phyloP scores from a whole-genome alignment of 2,888 invertebrate genomes.

The Drosophila aldrichi region DNA sequence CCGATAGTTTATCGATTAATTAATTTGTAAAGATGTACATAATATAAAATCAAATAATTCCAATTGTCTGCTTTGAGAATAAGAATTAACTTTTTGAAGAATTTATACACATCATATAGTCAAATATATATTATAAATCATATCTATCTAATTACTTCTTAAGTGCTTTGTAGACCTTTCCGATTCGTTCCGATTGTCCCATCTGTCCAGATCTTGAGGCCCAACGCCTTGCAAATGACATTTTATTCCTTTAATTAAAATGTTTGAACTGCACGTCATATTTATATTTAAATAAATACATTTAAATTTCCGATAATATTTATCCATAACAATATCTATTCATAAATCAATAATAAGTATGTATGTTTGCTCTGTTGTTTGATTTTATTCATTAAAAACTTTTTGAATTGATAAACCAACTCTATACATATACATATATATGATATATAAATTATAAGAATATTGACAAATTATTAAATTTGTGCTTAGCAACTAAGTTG shows the following conservation, averaged over 20 bases:
- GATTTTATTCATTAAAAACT: constrained; percentile 55
- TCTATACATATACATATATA: constrained; percentile 30
- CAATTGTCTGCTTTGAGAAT: constrained; percentile 18
- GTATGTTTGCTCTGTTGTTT: constrained; percentile 36
- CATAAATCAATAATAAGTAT: constrained; percentile 22
- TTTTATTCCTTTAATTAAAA: constrained; percentile 40
- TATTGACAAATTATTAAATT: constrained; percentile 18
- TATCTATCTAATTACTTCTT: not conserved
- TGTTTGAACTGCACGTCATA: constrained; percentile 37
- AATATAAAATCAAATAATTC: not conserved
- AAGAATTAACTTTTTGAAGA: not conserved
- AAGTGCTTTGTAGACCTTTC: not conserved
- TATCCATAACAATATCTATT: constrained; percentile 19
- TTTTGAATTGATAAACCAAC: constrained; percentile 26
- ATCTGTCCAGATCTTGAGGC: not conserved
- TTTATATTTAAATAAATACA: constrained; percentile 5
- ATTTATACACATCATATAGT: constrained; percentile 2
- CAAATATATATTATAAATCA: not conserved
- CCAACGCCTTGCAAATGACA: constrained; percentile 27
- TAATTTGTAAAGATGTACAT: not conserved
- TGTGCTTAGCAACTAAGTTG: constrained; percentile 42
- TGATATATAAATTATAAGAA: constrained; percentile 25
- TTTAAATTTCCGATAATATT: constrained; percentile 14
- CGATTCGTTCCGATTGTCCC: constrained; percentile 26
- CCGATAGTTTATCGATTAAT: constrained; percentile 21